These are phyloP conservation scores for Drosophila atripex DNA, from an alignment of 2,888 invertebrate genomes.

Conservation along the genomic window DNA sequence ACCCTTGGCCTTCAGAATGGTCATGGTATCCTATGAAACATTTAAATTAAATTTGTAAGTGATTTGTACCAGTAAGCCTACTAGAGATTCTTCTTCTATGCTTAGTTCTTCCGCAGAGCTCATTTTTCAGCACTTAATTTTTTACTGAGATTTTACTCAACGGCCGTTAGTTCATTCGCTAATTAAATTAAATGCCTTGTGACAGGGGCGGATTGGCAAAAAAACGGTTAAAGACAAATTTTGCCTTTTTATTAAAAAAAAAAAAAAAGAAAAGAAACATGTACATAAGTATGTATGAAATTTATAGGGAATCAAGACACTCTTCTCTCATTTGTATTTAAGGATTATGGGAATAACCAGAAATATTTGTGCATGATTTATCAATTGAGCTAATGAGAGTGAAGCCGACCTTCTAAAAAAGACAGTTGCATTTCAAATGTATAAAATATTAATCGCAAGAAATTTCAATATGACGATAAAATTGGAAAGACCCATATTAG, in stretches of 20 bases:
- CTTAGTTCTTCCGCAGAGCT: slow-evolving; percentile 69
- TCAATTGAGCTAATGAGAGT: neutral
- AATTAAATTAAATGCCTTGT: slow-evolving; percentile 42
- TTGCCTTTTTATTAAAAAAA: too few relatives aligned
- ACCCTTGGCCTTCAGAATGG: slow-evolving; percentile 97
- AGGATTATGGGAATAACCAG: neutral
- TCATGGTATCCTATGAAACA: slow-evolving; percentile 92
- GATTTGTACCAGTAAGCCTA: neutral
- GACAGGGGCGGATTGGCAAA: neutral
- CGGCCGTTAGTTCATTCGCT: slow-evolving; percentile 14
- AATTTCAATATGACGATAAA: neutral
- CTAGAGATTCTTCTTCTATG: slow-evolving; percentile 55
- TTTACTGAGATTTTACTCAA: neutral
- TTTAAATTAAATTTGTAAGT: neutral
- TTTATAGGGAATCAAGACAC: neutral
- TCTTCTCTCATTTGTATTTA: neutral
- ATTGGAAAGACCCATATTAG: slow-evolving; percentile 2
- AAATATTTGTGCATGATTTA: too few relatives aligned
- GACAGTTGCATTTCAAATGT: neutral
- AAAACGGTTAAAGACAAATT: neutral
- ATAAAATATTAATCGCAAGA: neutral
- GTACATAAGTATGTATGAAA: neutral
- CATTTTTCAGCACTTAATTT: slow-evolving; percentile 45
- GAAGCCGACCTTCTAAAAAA: neutral
- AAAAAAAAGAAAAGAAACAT: too few relatives aligned